A percentile compares a stretch with the other conserved stretches of the same genome.
phyloP scores from a whole-genome alignment of 2,888 invertebrate species.

The Epirrhoe tristata region DNA sequence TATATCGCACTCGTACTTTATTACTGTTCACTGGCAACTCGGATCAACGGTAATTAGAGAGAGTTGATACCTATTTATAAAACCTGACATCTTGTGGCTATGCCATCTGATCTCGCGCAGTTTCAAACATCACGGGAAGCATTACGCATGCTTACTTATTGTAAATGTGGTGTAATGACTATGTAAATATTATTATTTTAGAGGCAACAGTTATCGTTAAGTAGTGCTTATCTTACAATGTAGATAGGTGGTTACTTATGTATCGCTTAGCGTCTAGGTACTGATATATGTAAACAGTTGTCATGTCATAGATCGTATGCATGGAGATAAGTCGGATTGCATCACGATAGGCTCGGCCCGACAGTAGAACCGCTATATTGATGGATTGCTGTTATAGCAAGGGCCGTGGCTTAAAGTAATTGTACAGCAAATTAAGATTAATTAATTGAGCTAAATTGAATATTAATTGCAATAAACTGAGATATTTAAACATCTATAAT shows the following conservation, averaged over 20 bases:
- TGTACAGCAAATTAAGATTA: conserved; percentile 34
- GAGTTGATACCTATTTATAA: conserved; percentile 26
- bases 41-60: conserved; percentile 36
- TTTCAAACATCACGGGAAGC: conserved; percentile 19
- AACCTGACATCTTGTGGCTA: conserved; percentile 12
- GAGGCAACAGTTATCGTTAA: conserved; percentile 25
- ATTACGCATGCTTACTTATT: conserved; percentile 22
- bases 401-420: conserved; percentile 42
- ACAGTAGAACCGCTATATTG: conserved; percentile 54
- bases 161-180: conserved; percentile 33
- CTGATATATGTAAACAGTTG: conserved; percentile 55
- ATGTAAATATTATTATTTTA: conserved; percentile 32
- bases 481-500: neutral
- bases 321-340: conserved; percentile 56
- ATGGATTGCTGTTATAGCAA: conserved; percentile 56
- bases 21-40: conserved; percentile 30
- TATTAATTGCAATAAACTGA: conserved; percentile 8
- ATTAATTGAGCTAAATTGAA: conserved; percentile 22
- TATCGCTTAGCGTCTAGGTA: conserved; percentile 37
- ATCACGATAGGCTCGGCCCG: conserved; percentile 49
- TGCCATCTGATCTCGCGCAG: conserved; percentile 17
- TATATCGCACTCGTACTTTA: conserved; percentile 48
- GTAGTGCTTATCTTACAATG: conserved; percentile 39
- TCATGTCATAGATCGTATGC: conserved; percentile 57
- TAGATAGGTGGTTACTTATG: conserved; percentile 36